phyloP scores from a whole-genome alignment of 2,888 invertebrate species.

The Amblyjoppa fuscipennis region DNA sequence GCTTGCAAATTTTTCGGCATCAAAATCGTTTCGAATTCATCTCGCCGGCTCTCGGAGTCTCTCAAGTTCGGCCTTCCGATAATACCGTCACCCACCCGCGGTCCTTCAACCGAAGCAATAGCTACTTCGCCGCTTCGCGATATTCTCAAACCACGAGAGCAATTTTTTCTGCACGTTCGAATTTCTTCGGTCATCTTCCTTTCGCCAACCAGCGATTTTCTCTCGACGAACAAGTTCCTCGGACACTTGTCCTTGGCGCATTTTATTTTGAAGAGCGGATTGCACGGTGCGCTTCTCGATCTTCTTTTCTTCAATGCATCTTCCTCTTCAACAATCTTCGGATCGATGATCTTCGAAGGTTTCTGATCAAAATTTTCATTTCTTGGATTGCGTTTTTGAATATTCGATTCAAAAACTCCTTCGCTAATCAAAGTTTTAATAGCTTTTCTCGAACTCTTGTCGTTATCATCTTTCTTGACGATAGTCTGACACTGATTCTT shows the following conservation, averaged over 20 bases:
- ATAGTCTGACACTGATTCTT: constrained; percentile 13
- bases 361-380: neutral
- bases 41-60: neutral
- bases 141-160: constrained; percentile 28
- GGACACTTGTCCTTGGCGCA: constrained; percentile 57
- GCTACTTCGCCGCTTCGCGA: constrained; percentile 58
- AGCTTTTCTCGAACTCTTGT: neutral
- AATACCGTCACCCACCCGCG: constrained; percentile 20
- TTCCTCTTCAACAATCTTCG: neutral
- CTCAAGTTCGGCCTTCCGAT: neutral
- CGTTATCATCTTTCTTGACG: neutral
- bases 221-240: constrained; percentile 40
- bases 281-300: constrained; percentile 65
- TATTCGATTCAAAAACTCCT: neutral
- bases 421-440: neutral
- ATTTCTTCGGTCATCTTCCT: constrained; percentile 36
- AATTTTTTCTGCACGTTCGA: constrained; percentile 20
- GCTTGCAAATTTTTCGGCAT: neutral
- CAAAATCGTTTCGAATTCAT: neutral
- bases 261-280: constrained; percentile 63
- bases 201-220: constrained; percentile 2
- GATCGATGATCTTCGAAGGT: neutral
- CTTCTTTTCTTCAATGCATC: constrained; percentile 34
- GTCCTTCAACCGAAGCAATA: constrained; percentile 29
- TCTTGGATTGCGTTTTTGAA: neutral